phyloP scores from a whole-genome alignment of 2,797 vertebrate genomes.

The Leucoraja ocellata region DNA sequence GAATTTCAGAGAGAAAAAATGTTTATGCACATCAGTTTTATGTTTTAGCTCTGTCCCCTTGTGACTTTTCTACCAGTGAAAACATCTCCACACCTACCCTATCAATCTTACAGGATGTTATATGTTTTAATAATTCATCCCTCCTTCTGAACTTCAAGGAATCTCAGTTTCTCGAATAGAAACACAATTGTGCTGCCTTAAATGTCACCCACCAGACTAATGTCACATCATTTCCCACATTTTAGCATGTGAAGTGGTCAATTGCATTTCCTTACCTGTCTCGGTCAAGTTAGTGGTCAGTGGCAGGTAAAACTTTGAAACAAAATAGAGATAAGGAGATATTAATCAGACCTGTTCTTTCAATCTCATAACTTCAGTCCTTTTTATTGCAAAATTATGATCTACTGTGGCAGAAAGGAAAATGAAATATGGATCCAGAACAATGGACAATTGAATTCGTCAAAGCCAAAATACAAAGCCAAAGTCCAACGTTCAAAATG shows the following conservation, averaged over 20 bases:
- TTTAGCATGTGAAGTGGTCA: neutral
- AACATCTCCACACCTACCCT: too few species aligned
- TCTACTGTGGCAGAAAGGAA: neutral
- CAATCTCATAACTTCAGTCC: neutral
- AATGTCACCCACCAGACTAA: neutral
- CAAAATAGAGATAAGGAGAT: neutral
- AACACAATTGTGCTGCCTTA: too few species aligned
- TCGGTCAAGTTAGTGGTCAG: neutral
- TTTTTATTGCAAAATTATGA: neutral
- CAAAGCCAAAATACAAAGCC: neutral
- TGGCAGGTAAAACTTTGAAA: neutral
- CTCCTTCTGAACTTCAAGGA: too few species aligned
- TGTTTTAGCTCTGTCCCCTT: too few species aligned
- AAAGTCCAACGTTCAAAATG: neutral
- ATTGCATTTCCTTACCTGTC: neutral
- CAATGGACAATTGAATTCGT: neutral
- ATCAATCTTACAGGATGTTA: too few species aligned
- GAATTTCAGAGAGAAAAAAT: too few species aligned
- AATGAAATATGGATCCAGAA: neutral
- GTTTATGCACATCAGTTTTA: too few species aligned
- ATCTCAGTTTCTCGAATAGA: too few species aligned
- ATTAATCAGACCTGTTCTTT: neutral
- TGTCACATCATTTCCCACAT: neutral
- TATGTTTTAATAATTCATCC: too few species aligned
- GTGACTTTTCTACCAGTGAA: too few species aligned